Base-by-base conservation (phyloP, 2,888 invertebrate genomes). In the Corbicula japonica region DNA sequence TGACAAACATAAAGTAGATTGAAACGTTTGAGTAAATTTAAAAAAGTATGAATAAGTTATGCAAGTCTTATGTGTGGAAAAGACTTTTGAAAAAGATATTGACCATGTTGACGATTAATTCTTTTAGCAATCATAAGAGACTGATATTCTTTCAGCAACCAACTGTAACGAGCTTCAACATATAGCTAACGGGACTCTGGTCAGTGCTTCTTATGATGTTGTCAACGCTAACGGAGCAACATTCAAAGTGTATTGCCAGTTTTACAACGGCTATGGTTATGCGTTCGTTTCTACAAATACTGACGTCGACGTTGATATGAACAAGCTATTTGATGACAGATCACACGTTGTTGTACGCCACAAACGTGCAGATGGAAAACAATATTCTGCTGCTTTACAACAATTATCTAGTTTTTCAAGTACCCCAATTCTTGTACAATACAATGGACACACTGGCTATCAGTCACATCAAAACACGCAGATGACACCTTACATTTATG, bases 221-320 rank as follows among this genome's bases (percentile, higher is more conserved):
- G 52, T 63, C 32, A 85, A 85, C 50, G 48, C 48, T 10, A 65
- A 80, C 18, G 44, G 68, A 1, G 61, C 80, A 35, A 30, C 66
- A 1, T 80, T 73, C 44, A 46, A 73, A 2, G 69, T 85, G 2
- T 85, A 76, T 58, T 85, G 85, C 41, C 78, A 80, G 38, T 85
- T 85, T 41, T 73, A 83, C 38, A 26, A 61, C 26, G 69, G 71
- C 1, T 85, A 74, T 56, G 85, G 85, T 18, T 85, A 85, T 44
- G 73, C 82, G 6, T 85, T 77, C 48, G 26, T 85, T n/a, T 76
- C 80, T 1, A 79, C 56, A 3, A 54, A 38, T 0, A 74, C 82
- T 2, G 35, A 21, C 18, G 80, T 79, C 1, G 56, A 66, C 21
- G 73, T 85, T 15, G 66, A 80, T 46, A 76, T 85, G 18, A 44